Evolutionary conservation across 2,888 invertebrate genomes (phyloP).

Genomic region (Abscondita cerata): DNA sequence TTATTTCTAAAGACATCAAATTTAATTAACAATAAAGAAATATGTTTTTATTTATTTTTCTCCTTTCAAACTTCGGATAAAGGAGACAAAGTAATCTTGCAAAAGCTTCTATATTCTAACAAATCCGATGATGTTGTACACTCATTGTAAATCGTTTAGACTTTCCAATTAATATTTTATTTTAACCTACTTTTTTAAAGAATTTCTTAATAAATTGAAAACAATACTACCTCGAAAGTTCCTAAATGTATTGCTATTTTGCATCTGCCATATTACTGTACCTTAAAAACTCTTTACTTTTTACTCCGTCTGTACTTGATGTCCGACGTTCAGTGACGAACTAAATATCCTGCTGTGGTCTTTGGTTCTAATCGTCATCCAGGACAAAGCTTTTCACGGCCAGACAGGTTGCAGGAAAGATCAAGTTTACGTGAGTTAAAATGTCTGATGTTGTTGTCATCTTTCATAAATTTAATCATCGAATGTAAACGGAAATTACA

Average conservation of each 20-base stretch:
- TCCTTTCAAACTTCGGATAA: not conserved
- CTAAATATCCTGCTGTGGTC: constrained; percentile 36
- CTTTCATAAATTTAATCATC: constrained; percentile 49
- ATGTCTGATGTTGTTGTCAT: constrained; percentile 45
- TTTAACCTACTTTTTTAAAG: no score
- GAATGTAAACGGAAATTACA: constrained; percentile 45
- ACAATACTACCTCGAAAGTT: no score
- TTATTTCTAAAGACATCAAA: no score
- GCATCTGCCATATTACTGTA: no score
- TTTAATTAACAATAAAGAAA: not conserved
- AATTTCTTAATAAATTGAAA: no score
- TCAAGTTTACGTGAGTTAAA: constrained; percentile 44
- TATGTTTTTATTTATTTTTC: not conserved
- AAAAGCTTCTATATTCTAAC: not conserved
- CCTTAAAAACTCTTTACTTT: not conserved
- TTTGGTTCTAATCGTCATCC: constrained; percentile 34
- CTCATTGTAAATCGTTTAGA: no score
- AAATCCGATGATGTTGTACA: not conserved
- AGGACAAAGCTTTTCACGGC: constrained; percentile 42
- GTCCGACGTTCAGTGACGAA: constrained; percentile 19
- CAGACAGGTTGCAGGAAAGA: constrained; percentile 38
- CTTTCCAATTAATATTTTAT: no score
- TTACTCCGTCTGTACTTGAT: not conserved
- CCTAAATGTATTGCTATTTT: no score
- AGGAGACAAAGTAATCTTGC: not conserved